Evolutionary conservation across 2,113 vertebrate species (phyloP).

Genomic region (Dipodomys spectabilis): DNA sequence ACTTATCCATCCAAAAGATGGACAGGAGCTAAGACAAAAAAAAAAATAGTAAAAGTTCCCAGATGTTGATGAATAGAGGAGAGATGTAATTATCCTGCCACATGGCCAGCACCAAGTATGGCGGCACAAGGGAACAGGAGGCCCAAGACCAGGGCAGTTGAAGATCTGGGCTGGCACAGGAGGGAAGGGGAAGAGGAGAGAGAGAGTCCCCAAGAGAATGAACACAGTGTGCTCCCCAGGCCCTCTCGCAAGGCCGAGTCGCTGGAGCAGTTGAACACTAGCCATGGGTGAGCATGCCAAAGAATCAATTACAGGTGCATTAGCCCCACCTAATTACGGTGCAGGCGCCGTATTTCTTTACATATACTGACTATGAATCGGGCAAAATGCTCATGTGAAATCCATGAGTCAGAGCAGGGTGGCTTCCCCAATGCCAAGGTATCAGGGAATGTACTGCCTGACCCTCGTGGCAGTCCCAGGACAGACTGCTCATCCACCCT

Average conservation of each 20-base stretch:
- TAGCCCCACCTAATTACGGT: neutral
- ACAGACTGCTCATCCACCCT: fast-evolving
- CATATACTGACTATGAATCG: neutral
- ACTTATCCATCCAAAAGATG: neutral
- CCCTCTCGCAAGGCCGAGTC: neutral
- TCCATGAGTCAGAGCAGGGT: neutral
- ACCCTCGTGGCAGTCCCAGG: no score
- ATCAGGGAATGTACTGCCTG: no score
- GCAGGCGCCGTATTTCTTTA: constrained; percentile 15
- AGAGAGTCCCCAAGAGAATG: neutral
- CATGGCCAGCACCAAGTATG: neutral
- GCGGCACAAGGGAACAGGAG: neutral
- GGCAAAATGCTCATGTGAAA: neutral
- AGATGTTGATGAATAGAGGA: neutral
- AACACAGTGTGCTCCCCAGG: neutral
- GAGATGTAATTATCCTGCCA: no score
- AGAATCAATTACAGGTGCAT: constrained; percentile 33
- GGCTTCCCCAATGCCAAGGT: neutral
- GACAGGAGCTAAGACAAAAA: neutral
- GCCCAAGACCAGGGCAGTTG: fast-evolving
- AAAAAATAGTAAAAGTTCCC: neutral
- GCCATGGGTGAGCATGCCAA: constrained; percentile 12
- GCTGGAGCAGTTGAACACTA: neutral
- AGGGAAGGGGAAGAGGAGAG: no score
- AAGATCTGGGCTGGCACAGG: neutral